Base-by-base conservation (phyloP, 2,797 vertebrate species). In the Phataginus tetradactyla region DNA sequence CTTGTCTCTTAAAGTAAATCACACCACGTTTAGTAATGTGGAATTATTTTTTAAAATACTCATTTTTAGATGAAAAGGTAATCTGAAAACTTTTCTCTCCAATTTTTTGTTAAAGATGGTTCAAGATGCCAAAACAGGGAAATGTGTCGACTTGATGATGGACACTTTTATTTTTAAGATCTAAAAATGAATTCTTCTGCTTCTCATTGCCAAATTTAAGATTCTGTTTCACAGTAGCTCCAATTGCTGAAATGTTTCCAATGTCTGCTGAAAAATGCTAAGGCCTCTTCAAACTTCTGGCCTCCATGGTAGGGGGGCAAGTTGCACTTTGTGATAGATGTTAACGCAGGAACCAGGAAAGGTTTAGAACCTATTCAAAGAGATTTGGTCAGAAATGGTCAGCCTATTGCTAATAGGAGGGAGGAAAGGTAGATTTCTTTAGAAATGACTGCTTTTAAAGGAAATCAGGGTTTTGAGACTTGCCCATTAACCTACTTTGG, bases 161-260 rank as follows among this genome's bases (percentile, higher is more conserved):
- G 96, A 78, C 90, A 81, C 78, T 97, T 98, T 97, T 98, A 98
- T 97, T 97, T 97, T 97, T 97, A 6, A 39, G 96, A 97, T 97
- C 72, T 96, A 97, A 94, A 97, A 97, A 85, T 96, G 90, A 97
- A 91, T 91, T 87, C 37, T 64, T 95, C 74, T 96, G 90, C 93
- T 97, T 96, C 21, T 96, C 69, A 75, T 92, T 96, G 96, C 95
- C 96, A 96, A 95, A 84, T 96, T 85, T 83, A 78, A 92, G 86
- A 92, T 96, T 79, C 94, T 80, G 71, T 81, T 95, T 51, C 92
- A 55, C 95, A 77, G 95, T 53, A 79, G 77, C 68, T 90, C 71
- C 17, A 53, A 90, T 32, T n/a, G 83, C 72, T 78, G 95, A 95
- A 81, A 53, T 59, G 88, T 72, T 69, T 78, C 72, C 75, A 88